A percentile compares a stretch with the other conserved stretches of the same genome.
Conservation (phyloP, 2,888 invertebrate species). For the Rhabditoides inermis region DNA sequence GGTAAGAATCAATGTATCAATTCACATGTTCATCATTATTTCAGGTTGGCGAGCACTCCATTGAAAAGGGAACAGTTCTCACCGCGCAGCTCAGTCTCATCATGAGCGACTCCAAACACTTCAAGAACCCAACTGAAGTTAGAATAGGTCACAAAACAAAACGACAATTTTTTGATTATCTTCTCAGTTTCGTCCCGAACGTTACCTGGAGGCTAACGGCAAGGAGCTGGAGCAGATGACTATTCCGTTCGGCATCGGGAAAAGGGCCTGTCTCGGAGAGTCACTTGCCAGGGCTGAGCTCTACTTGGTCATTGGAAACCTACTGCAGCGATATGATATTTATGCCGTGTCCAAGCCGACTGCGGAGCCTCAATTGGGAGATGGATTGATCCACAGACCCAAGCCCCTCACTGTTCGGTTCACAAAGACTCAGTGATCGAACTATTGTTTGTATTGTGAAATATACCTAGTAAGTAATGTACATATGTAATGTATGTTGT, state of each 20-base stretch:
- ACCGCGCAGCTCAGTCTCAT: constrained; percentile 18
- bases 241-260: constrained; percentile 28
- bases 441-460: too few relatives aligned
- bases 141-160: constrained; percentile 11
- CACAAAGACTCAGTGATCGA: too few relatives aligned
- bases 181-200: constrained; percentile 16
- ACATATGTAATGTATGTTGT: too few relatives aligned
- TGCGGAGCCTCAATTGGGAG: too few relatives aligned
- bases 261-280: constrained; percentile 25
- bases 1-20: too few relatives aligned
- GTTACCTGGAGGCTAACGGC: constrained; percentile 13
- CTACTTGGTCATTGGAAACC: constrained; percentile 25
- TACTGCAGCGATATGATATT: constrained; percentile 17
- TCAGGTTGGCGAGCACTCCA: too few relatives aligned
- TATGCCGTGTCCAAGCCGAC: too few relatives aligned
- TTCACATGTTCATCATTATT: not conserved
- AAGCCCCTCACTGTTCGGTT: too few relatives aligned
- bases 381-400: too few relatives aligned
- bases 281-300: constrained; percentile 26
- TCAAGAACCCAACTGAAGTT: constrained; percentile 11
- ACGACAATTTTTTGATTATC: constrained; percentile 1
- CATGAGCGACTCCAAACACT: constrained; percentile 15
- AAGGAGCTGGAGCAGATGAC: constrained; percentile 12
- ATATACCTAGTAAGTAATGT: too few relatives aligned
- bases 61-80: too few relatives aligned